A percentile compares a stretch with the other conserved stretches of the same genome.
Evolutionary conservation across 2,113 vertebrate species (phyloP).

Genomic region (Nothobranchius furzeri): DNA sequence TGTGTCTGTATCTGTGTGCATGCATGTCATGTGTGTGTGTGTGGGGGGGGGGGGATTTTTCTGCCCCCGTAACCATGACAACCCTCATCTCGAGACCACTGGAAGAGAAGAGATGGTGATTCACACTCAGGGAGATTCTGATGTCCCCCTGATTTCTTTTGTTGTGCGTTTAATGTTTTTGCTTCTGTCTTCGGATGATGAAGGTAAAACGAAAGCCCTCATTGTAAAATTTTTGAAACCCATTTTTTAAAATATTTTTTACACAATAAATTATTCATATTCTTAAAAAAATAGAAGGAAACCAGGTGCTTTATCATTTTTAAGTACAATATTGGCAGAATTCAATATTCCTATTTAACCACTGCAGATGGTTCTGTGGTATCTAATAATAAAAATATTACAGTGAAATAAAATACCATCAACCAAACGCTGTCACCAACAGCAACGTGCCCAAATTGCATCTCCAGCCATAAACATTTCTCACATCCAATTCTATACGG

Average conservation of each 20-base stretch:
- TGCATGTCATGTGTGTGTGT: constrained; percentile 39
- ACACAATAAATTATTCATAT: no score
- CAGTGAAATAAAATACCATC: constrained; percentile 28
- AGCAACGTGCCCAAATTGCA: constrained; percentile 49
- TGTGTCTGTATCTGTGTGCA: constrained; percentile 31
- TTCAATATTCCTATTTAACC: not conserved
- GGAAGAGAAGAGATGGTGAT: constrained; percentile 68
- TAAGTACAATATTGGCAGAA: not conserved
- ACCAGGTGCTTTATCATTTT: not conserved
- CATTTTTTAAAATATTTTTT: no score
- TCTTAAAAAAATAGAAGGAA: not conserved
- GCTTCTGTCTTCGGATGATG: not conserved
- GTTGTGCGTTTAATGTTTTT: constrained; percentile 52
- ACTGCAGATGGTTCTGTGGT: not conserved
- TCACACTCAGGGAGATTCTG: constrained; percentile 71
- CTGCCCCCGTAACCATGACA: constrained; percentile 79
- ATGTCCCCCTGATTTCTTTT: constrained; percentile 68
- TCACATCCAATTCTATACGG: constrained; percentile 63
- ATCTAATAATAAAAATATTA: not conserved
- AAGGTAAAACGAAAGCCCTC: not conserved
- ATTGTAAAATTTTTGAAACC: no score
- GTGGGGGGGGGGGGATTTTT: constrained; percentile 68
- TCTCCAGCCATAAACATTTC: constrained; percentile 53
- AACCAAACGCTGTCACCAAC: constrained; percentile 30
- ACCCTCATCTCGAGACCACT: constrained; percentile 73